Conservation (phyloP, 2,797 vertebrate genomes). For the Cryptoblepharus egeriae region DNA sequence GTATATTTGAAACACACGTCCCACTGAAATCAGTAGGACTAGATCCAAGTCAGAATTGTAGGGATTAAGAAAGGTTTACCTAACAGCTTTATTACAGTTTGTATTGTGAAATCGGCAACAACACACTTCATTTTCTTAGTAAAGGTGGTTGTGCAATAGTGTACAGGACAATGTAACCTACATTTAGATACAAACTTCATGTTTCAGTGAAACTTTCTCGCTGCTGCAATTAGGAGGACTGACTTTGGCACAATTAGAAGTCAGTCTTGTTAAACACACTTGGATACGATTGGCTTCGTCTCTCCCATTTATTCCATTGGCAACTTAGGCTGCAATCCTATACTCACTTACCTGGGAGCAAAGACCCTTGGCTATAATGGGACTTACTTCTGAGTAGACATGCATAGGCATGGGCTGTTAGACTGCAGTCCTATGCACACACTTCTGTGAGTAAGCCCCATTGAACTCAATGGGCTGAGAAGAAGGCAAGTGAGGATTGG, state of each 20-base stretch:
- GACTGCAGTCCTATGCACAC: no score
- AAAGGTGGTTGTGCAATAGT: neutral
- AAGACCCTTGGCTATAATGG: no score
- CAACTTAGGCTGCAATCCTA: no score
- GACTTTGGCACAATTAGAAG: neutral
- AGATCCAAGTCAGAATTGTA: neutral
- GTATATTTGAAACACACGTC: neutral
- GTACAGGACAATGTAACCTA: no score
- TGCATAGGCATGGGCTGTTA: no score
- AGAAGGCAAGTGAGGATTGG: no score
- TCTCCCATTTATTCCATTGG: neutral
- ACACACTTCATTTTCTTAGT: neutral
- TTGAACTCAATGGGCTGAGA: no score
- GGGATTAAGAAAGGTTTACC: neutral
- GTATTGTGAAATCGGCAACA: neutral
- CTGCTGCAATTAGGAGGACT: neutral
- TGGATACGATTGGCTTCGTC: neutral
- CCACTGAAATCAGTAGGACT: neutral
- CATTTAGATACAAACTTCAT: neutral
- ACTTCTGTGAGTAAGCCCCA: no score
- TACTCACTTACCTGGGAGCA: no score
- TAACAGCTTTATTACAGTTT: neutral
- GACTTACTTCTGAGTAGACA: no score
- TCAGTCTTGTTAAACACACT: neutral
- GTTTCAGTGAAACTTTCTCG: neutral